A percentile compares a stretch with the other conserved stretches of the same genome.
Evolutionary conservation across 2,888 invertebrate species (phyloP).

Genomic region (Conchocele bisecta): DNA sequence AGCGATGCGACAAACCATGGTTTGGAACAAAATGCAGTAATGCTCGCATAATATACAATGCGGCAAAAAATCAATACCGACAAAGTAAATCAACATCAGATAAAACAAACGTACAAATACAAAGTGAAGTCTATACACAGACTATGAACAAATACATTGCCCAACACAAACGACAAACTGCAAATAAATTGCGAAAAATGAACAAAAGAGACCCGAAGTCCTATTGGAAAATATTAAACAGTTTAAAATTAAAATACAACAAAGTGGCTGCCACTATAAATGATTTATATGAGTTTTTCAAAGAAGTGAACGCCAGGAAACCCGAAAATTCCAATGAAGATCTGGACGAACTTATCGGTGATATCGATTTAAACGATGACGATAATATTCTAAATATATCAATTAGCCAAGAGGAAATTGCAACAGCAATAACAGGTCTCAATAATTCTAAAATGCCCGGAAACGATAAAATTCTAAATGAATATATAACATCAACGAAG

Average conservation of each 20-base stretch:
- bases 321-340: not conserved
- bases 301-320: not conserved
- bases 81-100: too few species aligned
- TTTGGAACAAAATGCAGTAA: not conserved
- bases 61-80: not conserved
- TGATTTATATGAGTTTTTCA: not conserved
- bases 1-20: not conserved
- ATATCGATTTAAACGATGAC: not conserved
- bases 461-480: conserved; percentile 39
- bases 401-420: conserved; percentile 31
- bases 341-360: not conserved
- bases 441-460: conserved; percentile 33
- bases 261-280: not conserved
- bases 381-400: conserved; percentile 11
- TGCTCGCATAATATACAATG: not conserved
- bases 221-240: not conserved
- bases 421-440: conserved; percentile 12
- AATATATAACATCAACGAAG: conserved; percentile 34
- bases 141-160: not conserved
- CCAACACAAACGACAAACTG: not conserved
- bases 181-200: not conserved
- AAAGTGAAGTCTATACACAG: too few species aligned
- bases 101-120: too few species aligned
- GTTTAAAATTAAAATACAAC: not conserved
- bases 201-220: not conserved